phyloP scores from a whole-genome alignment of 2,797 vertebrate genomes.

The Phrynocephalus vlangalii region DNA sequence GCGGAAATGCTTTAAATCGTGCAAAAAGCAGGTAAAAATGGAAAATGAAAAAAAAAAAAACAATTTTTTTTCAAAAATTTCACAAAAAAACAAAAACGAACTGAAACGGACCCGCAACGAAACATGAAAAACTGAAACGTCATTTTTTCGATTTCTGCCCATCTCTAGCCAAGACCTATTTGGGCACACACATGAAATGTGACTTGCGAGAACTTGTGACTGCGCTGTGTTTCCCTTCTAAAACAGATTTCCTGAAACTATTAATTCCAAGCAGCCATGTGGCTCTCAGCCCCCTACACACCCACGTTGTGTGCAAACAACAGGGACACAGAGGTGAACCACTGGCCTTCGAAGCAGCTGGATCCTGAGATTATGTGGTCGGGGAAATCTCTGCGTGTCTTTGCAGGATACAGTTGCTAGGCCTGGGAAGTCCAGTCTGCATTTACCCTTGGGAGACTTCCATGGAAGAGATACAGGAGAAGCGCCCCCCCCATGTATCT shows the following conservation, averaged over 20 bases:
- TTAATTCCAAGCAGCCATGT: background rate
- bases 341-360: background rate
- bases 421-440: background rate
- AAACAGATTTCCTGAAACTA: background rate
- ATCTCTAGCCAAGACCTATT: background rate
- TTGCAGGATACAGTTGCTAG: background rate
- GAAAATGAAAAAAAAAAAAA: no score
- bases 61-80: no score
- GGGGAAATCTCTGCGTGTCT: background rate
- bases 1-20: no score
- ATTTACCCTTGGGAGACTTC: no score
- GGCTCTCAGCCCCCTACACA: background rate
- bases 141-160: no score
- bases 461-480: no score
- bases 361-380: background rate
- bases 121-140: no score
- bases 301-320: background rate
- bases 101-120: no score
- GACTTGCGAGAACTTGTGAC: background rate
- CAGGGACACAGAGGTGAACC: background rate
- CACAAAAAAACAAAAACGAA: no score
- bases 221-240: background rate
- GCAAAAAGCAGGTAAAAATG: no score
- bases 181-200: background rate
- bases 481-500: no score